Conservation (phyloP, 2,888 invertebrate species). For the Drosophila robusta region DNA sequence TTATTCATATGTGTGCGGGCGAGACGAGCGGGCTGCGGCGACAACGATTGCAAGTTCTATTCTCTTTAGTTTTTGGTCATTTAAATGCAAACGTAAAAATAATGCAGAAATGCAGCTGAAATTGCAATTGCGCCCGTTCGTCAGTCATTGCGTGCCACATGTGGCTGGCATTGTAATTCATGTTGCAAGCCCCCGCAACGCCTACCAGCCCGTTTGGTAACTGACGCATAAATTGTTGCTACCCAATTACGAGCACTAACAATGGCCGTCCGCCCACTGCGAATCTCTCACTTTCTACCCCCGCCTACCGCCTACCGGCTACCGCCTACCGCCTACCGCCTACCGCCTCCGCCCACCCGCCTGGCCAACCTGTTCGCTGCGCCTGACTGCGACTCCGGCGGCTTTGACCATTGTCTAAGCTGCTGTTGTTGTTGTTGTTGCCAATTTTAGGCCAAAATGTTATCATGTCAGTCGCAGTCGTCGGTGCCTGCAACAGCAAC, state of each 20-base stretch:
- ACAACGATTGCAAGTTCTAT: slow-evolving; percentile 39
- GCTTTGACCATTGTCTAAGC: slow-evolving; percentile 57
- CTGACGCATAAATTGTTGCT: slow-evolving; percentile 79
- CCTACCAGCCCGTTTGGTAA: slow-evolving; percentile 12
- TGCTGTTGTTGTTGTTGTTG: slow-evolving; percentile 69
- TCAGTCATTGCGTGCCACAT: slow-evolving; percentile 53
- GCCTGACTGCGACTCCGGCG: slow-evolving; percentile 38
- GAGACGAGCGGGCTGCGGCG: neutral
- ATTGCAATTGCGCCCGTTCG: slow-evolving; percentile 62
- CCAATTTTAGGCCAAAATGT: slow-evolving; percentile 82
- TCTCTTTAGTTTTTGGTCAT: slow-evolving; percentile 35
- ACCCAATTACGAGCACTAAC: slow-evolving; percentile 79
- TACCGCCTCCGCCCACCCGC: slow-evolving; percentile 1
- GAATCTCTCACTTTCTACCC: neutral
- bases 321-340: too few species aligned
- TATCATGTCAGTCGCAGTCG: slow-evolving; percentile 79
- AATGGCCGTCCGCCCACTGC: slow-evolving; percentile 42
- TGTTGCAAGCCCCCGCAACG: slow-evolving; percentile 37
- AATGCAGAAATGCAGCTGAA: slow-evolving; percentile 68
- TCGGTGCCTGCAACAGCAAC: slow-evolving; percentile 52
- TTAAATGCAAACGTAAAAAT: slow-evolving; percentile 66
- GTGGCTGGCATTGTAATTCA: slow-evolving; percentile 71
- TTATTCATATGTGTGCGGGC: slow-evolving; percentile 50
- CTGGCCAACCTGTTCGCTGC: slow-evolving; percentile 13
- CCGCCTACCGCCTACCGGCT: neutral